Evolutionary conservation across 2,113 vertebrate species (phyloP), one percentile per base, ranked within the genome.

Genomic region (Columba janthina): DNA sequence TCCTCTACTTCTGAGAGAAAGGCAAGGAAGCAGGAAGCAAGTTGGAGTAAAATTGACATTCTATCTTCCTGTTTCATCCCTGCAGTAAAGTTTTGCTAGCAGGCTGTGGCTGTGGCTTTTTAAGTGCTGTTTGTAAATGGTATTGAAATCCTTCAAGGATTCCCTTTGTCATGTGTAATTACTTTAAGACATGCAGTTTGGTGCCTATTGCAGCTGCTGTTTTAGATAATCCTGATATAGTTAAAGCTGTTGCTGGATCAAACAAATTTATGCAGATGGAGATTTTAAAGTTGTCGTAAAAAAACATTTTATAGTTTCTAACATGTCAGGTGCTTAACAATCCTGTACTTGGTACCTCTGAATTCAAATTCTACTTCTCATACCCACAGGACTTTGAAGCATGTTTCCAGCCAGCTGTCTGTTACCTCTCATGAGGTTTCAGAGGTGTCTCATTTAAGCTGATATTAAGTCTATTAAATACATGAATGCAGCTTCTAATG

Each of bases 391-490:
- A 94, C 66, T 92, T 94, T 70, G 84, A 91, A 89, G 80, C 44
- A 36, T 87, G 36, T 78, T 92, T 96, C 77, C 66, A 92, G 77
- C 87, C 66, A 92, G 77, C 87, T 91, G 84, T 89, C 89, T 93
- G 57, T 73, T 91, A 85, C 77, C 25, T 89, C 94, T 91, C 65
- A 56, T 34, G 78, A 89, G 94, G 87, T 95, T 88, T 89, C 91
- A 73, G 81, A 91, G 62, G 87, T 93, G 84, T 85, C 93, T 95
- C 77, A 94, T 96, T 97, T 96, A 95, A 89, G 31, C 80, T 92
- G 61, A 81, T 94, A 61, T 72, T 92, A 89, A 93, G 66, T 50
- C 44, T 96, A 76, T 95, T 94, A 85, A 91, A 89, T 65, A 78
- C 50, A 75, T 16, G 70, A 94, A 69, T 50, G n/a, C 58, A 78